Evolutionary conservation across 2,797 vertebrate species (phyloP), one percentile per base, ranked within the genome.

Genomic region (Tapera naevia): DNA sequence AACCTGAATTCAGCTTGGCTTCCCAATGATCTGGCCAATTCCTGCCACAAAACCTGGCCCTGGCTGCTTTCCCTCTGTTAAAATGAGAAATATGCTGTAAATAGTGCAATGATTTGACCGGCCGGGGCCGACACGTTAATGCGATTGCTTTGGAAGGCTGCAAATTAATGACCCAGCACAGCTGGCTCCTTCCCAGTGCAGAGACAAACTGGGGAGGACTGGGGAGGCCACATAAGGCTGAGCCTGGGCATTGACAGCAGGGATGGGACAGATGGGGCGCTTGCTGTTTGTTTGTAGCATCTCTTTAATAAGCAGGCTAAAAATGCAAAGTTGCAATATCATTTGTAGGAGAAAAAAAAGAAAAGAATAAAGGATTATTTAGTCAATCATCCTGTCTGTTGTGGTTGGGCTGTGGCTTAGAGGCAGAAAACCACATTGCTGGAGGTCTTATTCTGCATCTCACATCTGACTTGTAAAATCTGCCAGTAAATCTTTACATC

Each of bases 41-140:
- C 48, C 48, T 53, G 39, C 73, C 5, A 5, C 30, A 67, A 58
- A 53, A 30, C 53, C 61, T 4, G 3, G 17, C 30, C 7, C 74
- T 21, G 60, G 57, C 48, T 16, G 10, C n/a, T 3, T 25, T 51
- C 66, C 54, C 12, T 4, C 46, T 43, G 30, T 43, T 45, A 43
- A 25, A 74, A 69, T 25, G 72, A 65, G 75, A 79, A 75, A 9
- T 11, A 5, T 8, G 10, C 54, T 65, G 30, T 37, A 9, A 61
- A 61, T 13, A 56, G 41, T 9, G 16, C 2, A 1, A 58, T 5
- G 22, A 53, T 28, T 79, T 5, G 15, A 24, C 28, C 46, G 5
- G 0, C 83, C 23, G 73, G 71, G 46, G 74, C 2, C 1, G 1
- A 4, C 2, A 2, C 7, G 5, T 62, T 53, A n/a, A 86, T 39